Evolutionary conservation across 35 echinoderm and acorn worm genomes (phyloP).

Genomic region (Strongylocentrotus purpuratus): DNA sequence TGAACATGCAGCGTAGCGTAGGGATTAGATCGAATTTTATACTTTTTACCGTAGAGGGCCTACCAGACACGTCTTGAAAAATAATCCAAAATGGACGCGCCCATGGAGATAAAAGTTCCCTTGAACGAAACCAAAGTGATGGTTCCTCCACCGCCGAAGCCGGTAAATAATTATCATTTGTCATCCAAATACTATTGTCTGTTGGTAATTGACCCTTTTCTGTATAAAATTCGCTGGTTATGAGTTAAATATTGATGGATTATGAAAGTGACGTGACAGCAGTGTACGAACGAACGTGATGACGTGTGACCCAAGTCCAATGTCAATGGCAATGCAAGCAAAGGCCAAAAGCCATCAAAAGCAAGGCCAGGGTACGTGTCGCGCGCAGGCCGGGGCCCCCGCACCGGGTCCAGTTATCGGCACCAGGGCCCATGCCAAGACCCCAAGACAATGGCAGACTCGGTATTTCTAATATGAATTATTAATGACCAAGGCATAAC

Average conservation of each 20-base stretch:
- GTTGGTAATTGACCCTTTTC: background rate
- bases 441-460: too few relatives aligned
- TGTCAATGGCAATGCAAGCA: too few relatives aligned
- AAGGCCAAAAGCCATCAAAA: too few relatives aligned
- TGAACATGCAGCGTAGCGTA: too few relatives aligned
- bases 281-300: background rate
- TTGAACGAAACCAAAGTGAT: background rate
- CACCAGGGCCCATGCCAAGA: too few relatives aligned
- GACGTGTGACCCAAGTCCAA: background rate
- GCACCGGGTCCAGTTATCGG: too few relatives aligned
- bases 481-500: too few relatives aligned
- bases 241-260: too few relatives aligned
- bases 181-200: background rate
- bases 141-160: background rate
- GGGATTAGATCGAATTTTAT: too few relatives aligned
- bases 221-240: background rate
- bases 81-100: conserved; percentile 7
- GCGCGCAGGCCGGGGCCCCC: too few relatives aligned
- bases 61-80: background rate
- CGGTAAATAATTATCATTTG: background rate
- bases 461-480: too few relatives aligned
- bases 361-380: too few relatives aligned
- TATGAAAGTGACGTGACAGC: background rate
- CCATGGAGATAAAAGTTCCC: background rate
- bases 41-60: background rate